phyloP scores from a whole-genome alignment of 2,888 invertebrate genomes.

The Mythimna ferrago region DNA sequence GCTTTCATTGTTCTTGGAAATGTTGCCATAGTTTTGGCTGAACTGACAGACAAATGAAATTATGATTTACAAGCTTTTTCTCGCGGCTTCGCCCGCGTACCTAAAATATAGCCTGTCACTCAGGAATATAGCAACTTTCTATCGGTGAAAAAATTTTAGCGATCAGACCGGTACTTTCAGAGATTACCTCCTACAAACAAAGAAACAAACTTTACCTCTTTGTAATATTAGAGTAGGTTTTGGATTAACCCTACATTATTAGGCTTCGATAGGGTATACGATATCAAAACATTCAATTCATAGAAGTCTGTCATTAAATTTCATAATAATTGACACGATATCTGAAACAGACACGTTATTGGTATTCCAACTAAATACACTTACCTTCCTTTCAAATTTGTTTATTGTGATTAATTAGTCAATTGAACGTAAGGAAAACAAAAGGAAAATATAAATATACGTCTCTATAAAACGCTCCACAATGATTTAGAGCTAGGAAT shows the following conservation, averaged over 20 bases:
- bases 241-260: background rate
- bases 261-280: background rate
- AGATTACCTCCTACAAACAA: no score
- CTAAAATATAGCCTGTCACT: no score
- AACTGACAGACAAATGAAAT: background rate
- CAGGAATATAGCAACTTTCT: no score
- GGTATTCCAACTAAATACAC: background rate
- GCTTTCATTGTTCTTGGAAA: slow-evolving; percentile 1
- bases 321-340: slow-evolving; percentile 7
- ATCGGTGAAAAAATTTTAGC: no score
- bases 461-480: slow-evolving; percentile 31
- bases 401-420: background rate
- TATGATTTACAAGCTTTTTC: background rate
- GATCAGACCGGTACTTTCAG: no score
- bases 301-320: background rate
- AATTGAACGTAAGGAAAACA: slow-evolving; percentile 18
- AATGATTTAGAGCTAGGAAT: slow-evolving; percentile 45
- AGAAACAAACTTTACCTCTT: no score
- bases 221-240: background rate
- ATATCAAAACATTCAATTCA: background rate
- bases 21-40: background rate
- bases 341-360: background rate
- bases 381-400: slow-evolving; percentile 1
- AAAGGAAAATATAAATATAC: background rate
- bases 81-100: no score